Evolutionary conservation across 1,140 invertebrate genomes (phyloP).

Genomic region (Acyrthosiphon pisum): DNA sequence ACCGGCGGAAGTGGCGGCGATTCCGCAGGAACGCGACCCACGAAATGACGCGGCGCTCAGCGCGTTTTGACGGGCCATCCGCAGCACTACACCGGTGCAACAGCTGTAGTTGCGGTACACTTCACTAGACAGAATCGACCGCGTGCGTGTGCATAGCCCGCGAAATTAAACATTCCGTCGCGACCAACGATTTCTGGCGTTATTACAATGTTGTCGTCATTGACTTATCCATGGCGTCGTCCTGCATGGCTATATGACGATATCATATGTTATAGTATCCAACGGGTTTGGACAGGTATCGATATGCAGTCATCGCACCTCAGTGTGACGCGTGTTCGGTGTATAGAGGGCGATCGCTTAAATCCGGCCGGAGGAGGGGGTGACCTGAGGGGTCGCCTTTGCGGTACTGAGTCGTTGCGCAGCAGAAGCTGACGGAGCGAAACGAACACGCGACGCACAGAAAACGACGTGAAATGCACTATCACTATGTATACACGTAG

Average conservation of each 20-base stretch:
- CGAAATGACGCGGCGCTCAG: neutral
- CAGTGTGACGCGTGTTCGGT: no score
- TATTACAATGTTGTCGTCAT: neutral
- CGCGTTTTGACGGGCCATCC: neutral
- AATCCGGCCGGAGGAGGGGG: no score
- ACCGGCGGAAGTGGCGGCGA: neutral
- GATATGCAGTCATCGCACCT: no score
- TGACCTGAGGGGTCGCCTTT: no score
- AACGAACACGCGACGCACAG: no score
- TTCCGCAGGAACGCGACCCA: neutral
- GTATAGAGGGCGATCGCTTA: no score
- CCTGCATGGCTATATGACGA: neutral
- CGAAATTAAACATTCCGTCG: slow-evolving; percentile 34
- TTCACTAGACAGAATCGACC: neutral
- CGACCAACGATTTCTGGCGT: neutral
- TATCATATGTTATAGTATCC: neutral
- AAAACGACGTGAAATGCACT: no score
- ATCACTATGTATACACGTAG: no score
- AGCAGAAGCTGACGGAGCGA: no score
- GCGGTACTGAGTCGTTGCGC: no score
- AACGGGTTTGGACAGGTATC: no score
- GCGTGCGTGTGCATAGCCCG: neutral
- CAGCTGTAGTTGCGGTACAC: neutral
- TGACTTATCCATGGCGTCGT: neutral
- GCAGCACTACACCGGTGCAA: neutral